A percentile compares a stretch with the other conserved stretches of the same genome.
Evolutionary conservation across 2,888 invertebrate genomes (phyloP).

Genomic region (Augochlorella aurata): DNA sequence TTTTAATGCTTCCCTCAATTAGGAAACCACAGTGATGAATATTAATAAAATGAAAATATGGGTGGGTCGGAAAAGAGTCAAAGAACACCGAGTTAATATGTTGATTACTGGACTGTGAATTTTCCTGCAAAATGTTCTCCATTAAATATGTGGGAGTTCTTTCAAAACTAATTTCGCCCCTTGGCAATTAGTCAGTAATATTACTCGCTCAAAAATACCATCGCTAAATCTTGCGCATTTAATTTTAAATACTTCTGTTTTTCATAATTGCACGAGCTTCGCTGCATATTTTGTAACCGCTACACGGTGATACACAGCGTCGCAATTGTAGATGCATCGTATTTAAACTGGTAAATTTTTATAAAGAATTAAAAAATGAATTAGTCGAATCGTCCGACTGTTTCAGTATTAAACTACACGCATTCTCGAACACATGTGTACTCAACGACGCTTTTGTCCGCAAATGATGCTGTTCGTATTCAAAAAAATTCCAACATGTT

Average conservation of each 20-base stretch:
- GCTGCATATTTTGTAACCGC: no score
- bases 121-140: not conserved
- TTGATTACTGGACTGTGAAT: not conserved
- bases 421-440: not conserved
- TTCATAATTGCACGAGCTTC: no score
- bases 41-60: not conserved
- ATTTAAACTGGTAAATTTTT: not conserved
- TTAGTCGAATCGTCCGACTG: not conserved
- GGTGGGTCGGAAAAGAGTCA: not conserved
- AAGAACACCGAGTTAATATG: not conserved
- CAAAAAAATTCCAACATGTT: not conserved
- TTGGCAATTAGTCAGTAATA: no score
- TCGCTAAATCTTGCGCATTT: no score
- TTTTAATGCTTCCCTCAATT: not conserved
- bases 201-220: no score
- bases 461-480: not conserved
- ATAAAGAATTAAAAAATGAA: not conserved
- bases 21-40: not conserved
- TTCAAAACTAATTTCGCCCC: no score
- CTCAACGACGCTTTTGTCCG: not conserved
- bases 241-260: no score
- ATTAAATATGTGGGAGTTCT: no score
- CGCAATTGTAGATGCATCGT: not conserved
- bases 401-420: not conserved
- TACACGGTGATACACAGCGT: no score